These are phyloP conservation scores for Coelogynopora nodosa DNA, from an alignment of 2,888 invertebrate genomes.

Conservation along the genomic window DNA sequence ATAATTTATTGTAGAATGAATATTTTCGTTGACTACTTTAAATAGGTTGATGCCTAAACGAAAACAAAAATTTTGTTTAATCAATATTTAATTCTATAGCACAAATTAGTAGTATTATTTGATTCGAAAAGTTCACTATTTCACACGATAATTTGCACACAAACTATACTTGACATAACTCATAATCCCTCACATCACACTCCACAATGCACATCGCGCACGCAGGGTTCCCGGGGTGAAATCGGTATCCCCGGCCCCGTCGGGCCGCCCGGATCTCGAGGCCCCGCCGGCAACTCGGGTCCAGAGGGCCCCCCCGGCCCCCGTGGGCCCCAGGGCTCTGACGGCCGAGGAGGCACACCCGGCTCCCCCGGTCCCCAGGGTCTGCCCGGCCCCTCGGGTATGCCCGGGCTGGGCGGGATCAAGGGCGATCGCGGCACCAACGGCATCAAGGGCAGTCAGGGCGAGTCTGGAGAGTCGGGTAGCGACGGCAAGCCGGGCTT, in stretches of 20 bases:
- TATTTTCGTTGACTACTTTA: too few relatives aligned
- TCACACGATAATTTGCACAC: too few relatives aligned
- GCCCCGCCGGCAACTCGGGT: constrained; percentile 16
- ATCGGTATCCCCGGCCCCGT: not conserved
- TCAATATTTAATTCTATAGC: too few relatives aligned
- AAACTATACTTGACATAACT: too few relatives aligned
- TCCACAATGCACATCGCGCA: too few relatives aligned
- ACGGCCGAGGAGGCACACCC: not conserved
- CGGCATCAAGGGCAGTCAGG: not conserved
- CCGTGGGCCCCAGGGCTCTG: not conserved
- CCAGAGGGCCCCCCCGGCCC: not conserved
- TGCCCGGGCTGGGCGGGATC: not conserved
- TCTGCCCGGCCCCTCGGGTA: not conserved
- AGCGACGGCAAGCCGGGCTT: not conserved
- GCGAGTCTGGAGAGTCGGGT: not conserved
- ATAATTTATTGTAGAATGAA: too few relatives aligned
- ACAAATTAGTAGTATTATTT: too few relatives aligned
- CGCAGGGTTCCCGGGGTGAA: not conserved
- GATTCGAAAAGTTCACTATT: too few relatives aligned
- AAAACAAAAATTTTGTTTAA: too few relatives aligned
- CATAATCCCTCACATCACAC: too few relatives aligned
- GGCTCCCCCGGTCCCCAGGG: not conserved
- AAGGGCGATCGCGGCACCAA: not conserved
- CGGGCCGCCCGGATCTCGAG: not conserved
- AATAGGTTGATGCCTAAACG: too few relatives aligned